These are phyloP conservation scores for Vulpes ferrilata DNA, from an alignment of 2,113 vertebrate species.

Conservation along the genomic window DNA sequence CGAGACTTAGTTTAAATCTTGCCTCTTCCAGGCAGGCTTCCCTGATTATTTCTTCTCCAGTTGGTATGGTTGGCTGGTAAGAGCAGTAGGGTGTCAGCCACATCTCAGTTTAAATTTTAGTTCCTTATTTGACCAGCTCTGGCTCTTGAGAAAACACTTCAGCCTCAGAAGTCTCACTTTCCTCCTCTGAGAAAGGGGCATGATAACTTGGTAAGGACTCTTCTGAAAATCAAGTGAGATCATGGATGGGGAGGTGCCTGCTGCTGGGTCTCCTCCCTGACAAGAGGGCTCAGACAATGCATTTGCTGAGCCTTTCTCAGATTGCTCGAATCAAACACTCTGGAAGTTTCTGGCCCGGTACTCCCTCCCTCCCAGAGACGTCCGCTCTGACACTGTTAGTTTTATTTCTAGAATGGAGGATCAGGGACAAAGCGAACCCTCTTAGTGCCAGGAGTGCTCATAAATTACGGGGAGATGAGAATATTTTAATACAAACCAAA, in stretches of 20 bases:
- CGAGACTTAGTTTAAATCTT: not conserved
- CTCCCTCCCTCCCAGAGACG: not conserved
- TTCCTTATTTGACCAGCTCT: not conserved
- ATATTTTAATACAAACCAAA: conserved; percentile 87
- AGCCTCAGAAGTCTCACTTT: not conserved
- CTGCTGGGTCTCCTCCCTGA: not conserved
- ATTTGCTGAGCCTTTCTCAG: not conserved
- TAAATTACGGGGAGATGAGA: conserved; percentile 84
- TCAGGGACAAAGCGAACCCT: conserved; percentile 61
- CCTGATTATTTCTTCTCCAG: not conserved
- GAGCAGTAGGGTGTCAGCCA: rapidly evolving
- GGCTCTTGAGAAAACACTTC: not conserved
- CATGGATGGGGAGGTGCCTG: not conserved
- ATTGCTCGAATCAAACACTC: not conserved
- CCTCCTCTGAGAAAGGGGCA: not conserved
- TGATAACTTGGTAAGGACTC: not conserved
- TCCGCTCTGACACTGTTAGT: not conserved
- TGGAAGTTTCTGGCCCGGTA: not conserved
- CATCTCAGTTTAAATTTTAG: not conserved
- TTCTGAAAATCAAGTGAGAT: not conserved
- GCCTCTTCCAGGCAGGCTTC: conserved; percentile 21
- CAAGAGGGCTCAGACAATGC: not conserved
- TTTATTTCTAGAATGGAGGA: conserved; percentile 66
- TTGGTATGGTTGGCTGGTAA: not conserved
- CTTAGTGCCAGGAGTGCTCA: conserved; percentile 73